A percentile compares a stretch with the other conserved stretches of the same genome.
phyloP scores from a whole-genome alignment of 2,797 vertebrate genomes.

The Lepilemur ruficaudatus region DNA sequence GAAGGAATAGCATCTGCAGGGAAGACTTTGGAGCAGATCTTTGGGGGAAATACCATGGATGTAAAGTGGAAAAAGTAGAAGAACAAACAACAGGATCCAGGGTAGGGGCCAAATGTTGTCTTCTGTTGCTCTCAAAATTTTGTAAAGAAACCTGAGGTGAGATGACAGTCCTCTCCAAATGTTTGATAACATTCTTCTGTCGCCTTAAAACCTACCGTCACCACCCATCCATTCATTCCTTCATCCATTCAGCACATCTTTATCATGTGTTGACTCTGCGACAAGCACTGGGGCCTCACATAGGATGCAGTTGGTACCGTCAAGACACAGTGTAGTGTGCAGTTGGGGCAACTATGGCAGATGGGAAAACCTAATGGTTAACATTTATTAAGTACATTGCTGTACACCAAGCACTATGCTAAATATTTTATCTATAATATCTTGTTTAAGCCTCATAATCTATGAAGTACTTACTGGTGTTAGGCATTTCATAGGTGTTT shows the following conservation, averaged over 20 bases:
- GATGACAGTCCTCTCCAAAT: background rate
- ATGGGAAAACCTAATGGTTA: background rate
- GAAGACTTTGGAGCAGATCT: background rate
- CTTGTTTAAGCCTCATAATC: background rate
- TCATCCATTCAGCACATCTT: background rate
- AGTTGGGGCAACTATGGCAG: background rate
- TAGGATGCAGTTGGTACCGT: background rate
- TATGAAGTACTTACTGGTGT: background rate
- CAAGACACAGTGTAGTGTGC: background rate
- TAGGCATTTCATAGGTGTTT: background rate
- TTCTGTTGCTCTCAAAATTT: background rate
- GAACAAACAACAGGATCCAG: background rate
- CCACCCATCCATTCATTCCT: too few relatives aligned
- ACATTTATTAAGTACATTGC: background rate
- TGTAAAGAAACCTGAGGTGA: background rate
- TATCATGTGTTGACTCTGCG: background rate
- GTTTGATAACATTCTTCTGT: background rate
- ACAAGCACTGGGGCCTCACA: background rate
- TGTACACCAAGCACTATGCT: background rate
- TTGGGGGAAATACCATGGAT: background rate
- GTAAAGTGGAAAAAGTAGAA: background rate
- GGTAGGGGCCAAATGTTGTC: background rate
- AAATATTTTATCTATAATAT: background rate
- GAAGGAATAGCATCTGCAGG: background rate
- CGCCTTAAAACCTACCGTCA: background rate